Base-by-base conservation (phyloP, 2,888 invertebrate genomes). In the Acanthopleura granulata region DNA sequence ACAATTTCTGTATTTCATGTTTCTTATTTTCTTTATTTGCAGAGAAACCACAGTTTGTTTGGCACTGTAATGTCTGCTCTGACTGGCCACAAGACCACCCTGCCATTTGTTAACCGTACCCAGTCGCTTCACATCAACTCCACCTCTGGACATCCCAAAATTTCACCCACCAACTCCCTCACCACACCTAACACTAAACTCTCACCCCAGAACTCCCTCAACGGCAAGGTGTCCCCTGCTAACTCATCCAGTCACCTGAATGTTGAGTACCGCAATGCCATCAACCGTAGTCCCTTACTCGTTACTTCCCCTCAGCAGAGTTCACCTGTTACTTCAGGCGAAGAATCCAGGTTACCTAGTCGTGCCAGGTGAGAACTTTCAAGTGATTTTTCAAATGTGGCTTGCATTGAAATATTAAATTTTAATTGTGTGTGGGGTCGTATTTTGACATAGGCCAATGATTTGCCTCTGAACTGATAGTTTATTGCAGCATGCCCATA, bases 1-100 rank as follows among this genome's bases (percentile, higher is more conserved):
- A 6, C 40, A 40, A 40, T 40, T 40, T 3, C 40, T 40, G 3
- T 40, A 9, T 40, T 40, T 40, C 9, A 6, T 40, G 9, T 40
- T 27, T 66, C 25, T 27, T 6, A 74, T 62, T 25, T 73, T 77
- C 29, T 72, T 16, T 74, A 27, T 72, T 82, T 81, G 49, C 93
- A 98, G 97, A 94, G 98, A 89, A 97, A 98, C 90, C 98, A 98
- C 91, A 96, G 97, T 72, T 92, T 98, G 73, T 98, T 98, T 89
- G 98, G 98, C 75, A 97, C 95, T 86, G 97, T 98, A 72, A 87
- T 90, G 82, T 88, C 84, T 72, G 89, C 89, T 29, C 81, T 86
- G 22, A 82, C 83, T 0, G 85, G 85, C 62, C 80, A 84, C 57
- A 83, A 82, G 62, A 86, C 85, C 40, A 82, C 84, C 27, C 76